Evolutionary conservation across 1,140 invertebrate species (phyloP).

Genomic region (Solenopsis fugax): DNA sequence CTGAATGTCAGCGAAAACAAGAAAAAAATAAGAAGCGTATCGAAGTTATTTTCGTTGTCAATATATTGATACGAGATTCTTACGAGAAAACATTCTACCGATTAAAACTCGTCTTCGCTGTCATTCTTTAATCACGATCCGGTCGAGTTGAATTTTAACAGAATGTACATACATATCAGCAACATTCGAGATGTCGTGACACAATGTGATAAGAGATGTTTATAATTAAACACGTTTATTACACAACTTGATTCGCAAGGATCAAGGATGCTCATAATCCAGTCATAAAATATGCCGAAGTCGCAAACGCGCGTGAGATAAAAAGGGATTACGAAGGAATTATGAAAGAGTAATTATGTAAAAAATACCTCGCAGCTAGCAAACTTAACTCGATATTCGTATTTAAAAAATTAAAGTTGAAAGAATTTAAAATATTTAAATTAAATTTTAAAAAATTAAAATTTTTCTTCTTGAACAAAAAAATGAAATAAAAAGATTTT

Average conservation of each 20-base stretch:
- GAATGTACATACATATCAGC: background rate
- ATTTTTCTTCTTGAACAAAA: background rate
- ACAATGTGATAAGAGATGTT: background rate
- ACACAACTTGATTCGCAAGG: background rate
- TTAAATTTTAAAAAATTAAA: background rate
- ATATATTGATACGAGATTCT: background rate
- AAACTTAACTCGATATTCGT: background rate
- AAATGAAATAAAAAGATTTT: no score
- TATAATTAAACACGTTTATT: constrained; percentile 25
- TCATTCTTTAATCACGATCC: background rate
- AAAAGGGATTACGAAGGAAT: background rate
- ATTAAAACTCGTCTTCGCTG: background rate
- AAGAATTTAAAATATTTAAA: background rate
- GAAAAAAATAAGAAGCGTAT: background rate
- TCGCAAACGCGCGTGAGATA: background rate
- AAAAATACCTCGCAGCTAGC: background rate
- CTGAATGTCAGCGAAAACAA: background rate
- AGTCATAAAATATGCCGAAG: background rate
- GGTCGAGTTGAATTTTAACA: background rate
- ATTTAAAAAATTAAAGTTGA: background rate
- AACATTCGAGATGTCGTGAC: background rate
- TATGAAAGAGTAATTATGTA: background rate
- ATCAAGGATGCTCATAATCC: background rate
- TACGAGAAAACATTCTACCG: background rate
- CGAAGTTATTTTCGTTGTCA: background rate